phyloP scores from a whole-genome alignment of 2,113 vertebrate genomes.

The Chloropsis hardwickii region DNA sequence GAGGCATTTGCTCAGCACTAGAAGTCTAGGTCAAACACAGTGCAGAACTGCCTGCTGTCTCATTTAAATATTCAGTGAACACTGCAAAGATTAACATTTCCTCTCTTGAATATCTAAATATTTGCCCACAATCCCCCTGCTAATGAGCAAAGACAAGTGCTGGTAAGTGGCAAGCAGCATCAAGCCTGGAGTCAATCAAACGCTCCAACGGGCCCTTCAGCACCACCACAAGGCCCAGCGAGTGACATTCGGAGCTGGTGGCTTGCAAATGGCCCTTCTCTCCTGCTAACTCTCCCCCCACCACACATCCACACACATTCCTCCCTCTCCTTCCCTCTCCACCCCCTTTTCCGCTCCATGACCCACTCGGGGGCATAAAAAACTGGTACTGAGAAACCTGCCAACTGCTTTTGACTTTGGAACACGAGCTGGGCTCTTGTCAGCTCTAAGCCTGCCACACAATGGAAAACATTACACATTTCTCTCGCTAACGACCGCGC shows the following conservation, averaged over 20 bases:
- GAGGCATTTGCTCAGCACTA: background rate
- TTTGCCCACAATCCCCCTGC: constrained; percentile 69
- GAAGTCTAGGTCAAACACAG: constrained; percentile 19
- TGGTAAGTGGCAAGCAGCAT: constrained; percentile 91
- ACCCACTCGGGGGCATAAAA: constrained; percentile 71
- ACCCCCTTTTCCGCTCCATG: constrained; percentile 45
- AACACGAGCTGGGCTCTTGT: constrained; percentile 7
- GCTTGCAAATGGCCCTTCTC: constrained; percentile 76
- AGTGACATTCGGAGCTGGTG: constrained; percentile 83
- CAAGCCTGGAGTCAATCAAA: constrained; percentile 92
- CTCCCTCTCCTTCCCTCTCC: constrained; percentile 40
- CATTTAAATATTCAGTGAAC: constrained; percentile 68
- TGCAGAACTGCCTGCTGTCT: constrained; percentile 21
- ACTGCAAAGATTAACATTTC: constrained; percentile 71
- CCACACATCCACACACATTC: constrained; percentile 12
- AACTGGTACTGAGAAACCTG: constrained; percentile 72
- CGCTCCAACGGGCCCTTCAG: constrained; percentile 78
- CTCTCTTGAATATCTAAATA: constrained; percentile 70
- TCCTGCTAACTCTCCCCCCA: constrained; percentile 29
- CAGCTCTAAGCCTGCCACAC: constrained; percentile 45
- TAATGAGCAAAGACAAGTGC: constrained; percentile 95
- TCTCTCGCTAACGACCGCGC: background rate
- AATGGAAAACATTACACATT: constrained; percentile 34
- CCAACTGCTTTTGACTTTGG: constrained; percentile 69
- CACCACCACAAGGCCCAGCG: constrained; percentile 81